These are phyloP conservation scores for Albula glossodonta DNA, from an alignment of 2,113 vertebrate genomes.

Conservation along the genomic window DNA sequence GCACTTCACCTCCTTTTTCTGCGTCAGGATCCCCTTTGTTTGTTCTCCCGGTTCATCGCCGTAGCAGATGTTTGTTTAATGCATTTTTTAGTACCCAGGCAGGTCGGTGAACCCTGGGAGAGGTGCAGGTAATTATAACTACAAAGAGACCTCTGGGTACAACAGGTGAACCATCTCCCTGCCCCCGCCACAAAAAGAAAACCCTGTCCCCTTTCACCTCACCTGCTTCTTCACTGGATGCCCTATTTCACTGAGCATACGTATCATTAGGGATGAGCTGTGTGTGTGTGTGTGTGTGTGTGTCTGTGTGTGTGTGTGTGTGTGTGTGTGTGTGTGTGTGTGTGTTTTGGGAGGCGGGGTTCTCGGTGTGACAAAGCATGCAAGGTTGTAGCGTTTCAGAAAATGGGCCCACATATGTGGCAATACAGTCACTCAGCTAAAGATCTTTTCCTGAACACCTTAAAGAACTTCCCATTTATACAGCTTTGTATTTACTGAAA, in stretches of 20 bases:
- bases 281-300: not conserved
- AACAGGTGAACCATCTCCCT: not conserved
- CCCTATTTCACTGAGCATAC: not conserved
- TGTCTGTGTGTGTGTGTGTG: not conserved
- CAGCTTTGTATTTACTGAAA: too few relatives aligned
- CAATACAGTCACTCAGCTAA: too few relatives aligned
- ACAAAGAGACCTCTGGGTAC: not conserved
- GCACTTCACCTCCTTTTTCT: constrained; percentile 22
- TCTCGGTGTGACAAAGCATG: too few relatives aligned
- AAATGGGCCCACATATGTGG: too few relatives aligned
- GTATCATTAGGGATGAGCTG: not conserved
- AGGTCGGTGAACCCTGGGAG: constrained; percentile 3
- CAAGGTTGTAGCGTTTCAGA: too few relatives aligned
- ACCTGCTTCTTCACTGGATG: not conserved
- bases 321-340: too few relatives aligned
- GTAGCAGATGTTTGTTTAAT: constrained; percentile 41
- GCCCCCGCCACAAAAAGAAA: not conserved
- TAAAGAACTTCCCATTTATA: too few relatives aligned
- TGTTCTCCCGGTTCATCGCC: constrained; percentile 25
- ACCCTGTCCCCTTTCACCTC: not conserved
- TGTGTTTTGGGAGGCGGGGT: too few relatives aligned
- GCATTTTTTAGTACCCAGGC: constrained; percentile 34
- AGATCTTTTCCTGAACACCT: too few relatives aligned
- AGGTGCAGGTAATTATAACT: constrained; percentile 24
- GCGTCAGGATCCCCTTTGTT: constrained; percentile 28